phyloP scores from a whole-genome alignment of 2,888 invertebrate genomes.

The Catocala fraxini region DNA sequence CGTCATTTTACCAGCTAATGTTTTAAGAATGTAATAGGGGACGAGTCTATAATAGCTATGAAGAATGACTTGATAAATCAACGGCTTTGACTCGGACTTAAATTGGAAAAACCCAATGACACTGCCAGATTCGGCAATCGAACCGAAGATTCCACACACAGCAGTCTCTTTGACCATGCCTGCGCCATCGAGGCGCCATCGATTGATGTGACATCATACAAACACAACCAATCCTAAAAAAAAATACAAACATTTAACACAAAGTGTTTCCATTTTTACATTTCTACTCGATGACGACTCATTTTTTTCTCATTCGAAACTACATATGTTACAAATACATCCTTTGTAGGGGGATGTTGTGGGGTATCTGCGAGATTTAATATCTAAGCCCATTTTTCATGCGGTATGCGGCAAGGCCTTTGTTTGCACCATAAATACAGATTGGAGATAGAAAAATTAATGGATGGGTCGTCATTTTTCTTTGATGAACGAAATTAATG shows the following conservation, averaged over 20 bases:
- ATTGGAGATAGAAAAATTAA: conserved; percentile 19
- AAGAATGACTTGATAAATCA: too few relatives aligned
- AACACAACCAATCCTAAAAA: too few relatives aligned
- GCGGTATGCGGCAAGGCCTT: conserved; percentile 6
- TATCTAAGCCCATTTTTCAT: conserved; percentile 34
- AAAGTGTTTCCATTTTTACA: conserved; percentile 13
- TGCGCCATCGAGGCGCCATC: too few relatives aligned
- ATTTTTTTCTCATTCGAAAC: conserved; percentile 45
- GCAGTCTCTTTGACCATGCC: too few relatives aligned
- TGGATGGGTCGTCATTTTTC: conserved; percentile 2
- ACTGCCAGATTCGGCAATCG: too few relatives aligned
- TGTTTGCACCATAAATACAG: conserved; percentile 17
- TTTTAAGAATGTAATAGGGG: too few relatives aligned
- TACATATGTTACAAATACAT: conserved; percentile 31
- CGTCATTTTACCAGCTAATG: too few relatives aligned
- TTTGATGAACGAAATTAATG: conserved; percentile 6
- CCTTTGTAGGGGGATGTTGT: conserved; percentile 25
- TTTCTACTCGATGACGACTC: conserved; percentile 3
- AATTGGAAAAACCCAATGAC: too few relatives aligned
- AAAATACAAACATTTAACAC: conserved; percentile 1
- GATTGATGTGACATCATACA: too few relatives aligned
- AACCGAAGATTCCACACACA: too few relatives aligned
- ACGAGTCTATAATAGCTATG: too few relatives aligned
- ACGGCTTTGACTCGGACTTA: too few relatives aligned
- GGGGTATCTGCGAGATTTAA: conserved; percentile 37